Evolutionary conservation across 2,113 vertebrate species (phyloP), one percentile per base, ranked within the genome.

Genomic region (Toxostoma redivivum): DNA sequence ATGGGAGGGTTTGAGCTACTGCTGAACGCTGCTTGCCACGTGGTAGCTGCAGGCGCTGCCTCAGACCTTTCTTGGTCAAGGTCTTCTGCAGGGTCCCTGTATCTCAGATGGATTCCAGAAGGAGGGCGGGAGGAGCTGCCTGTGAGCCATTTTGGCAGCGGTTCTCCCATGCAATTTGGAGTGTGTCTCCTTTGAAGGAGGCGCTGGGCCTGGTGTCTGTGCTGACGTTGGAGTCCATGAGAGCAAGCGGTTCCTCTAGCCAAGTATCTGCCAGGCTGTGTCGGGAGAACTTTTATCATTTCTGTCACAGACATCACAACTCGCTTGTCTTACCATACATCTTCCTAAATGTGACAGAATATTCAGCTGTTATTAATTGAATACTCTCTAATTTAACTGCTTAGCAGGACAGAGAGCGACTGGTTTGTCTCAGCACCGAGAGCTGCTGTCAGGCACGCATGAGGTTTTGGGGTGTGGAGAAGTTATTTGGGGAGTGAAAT

Each of bases 281-380:
- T 97, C 97, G 97, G 97, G 98, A 98, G 98, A 98, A 98, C 98
- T 98, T 98, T 98, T 98, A 99, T 99, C 98, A 98, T 98, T 98
- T 98, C 98, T 99, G 99, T 99, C 99, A 99, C 98, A 98, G 98
- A 98, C 98, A 98, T 99, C 99, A 98, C 98, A 98, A 98, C 98
- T 97, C 97, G 98, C 99, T 99, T 98, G 99, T 99, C 99, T 99
- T 98, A 98, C 98, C 98, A 98, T 99, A 99, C 98, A 98, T 99
- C 98, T 99, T 98, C 98, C 98, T 98, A 98, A 98, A 98, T 98
- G 98, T 98, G 98, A 99, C 99, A 99, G 98, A 98, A 98, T 96
- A 97, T 97, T 98, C 98, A 98, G 98, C 98, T 98, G 97, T 98
- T 98, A 99, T 99, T 99, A 98, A 99, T 99, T 99, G 99, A 99